Percentiles rank a stretch among this genome's conserved stretches.
These are phyloP conservation scores for Porphyrio hochstetteri DNA, from an alignment of 2,113 vertebrate species.

Conservation along the genomic window DNA sequence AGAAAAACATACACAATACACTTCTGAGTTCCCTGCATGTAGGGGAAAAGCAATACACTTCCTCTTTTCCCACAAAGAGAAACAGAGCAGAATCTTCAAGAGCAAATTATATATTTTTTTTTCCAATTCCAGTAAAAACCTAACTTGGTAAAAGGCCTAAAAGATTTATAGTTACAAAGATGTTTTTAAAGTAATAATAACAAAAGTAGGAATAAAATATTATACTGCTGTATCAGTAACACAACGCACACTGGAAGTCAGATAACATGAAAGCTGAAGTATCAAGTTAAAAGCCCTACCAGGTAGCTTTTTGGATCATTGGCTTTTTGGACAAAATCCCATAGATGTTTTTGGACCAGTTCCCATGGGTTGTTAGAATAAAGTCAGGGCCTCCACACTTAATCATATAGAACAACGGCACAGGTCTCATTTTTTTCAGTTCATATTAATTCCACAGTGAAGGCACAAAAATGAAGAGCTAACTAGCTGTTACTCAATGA, in stretches of 20 bases:
- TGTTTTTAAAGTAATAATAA: background rate
- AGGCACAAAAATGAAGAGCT: slow-evolving; percentile 6
- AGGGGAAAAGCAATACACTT: background rate
- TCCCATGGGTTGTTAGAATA: background rate
- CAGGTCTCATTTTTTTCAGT: slow-evolving; percentile 5
- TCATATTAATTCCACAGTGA: background rate
- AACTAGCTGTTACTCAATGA: background rate
- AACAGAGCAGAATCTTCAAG: background rate
- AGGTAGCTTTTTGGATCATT: background rate
- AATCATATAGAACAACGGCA: slow-evolving; percentile 3
- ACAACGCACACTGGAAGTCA: background rate
- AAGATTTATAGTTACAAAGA: background rate
- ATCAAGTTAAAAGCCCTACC: background rate
- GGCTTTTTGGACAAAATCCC: slow-evolving; percentile 9
- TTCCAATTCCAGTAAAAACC: background rate
- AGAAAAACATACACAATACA: background rate
- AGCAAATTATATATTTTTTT: background rate
- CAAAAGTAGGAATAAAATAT: background rate
- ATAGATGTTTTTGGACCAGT: background rate
- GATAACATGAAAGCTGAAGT: background rate
- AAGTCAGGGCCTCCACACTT: background rate
- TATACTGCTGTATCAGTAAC: background rate
- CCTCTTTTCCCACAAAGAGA: background rate
- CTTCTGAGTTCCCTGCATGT: background rate
- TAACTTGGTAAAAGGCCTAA: background rate